Base-by-base conservation (phyloP, 2,113 vertebrate genomes). In the Microcebus tavaratra region DNA sequence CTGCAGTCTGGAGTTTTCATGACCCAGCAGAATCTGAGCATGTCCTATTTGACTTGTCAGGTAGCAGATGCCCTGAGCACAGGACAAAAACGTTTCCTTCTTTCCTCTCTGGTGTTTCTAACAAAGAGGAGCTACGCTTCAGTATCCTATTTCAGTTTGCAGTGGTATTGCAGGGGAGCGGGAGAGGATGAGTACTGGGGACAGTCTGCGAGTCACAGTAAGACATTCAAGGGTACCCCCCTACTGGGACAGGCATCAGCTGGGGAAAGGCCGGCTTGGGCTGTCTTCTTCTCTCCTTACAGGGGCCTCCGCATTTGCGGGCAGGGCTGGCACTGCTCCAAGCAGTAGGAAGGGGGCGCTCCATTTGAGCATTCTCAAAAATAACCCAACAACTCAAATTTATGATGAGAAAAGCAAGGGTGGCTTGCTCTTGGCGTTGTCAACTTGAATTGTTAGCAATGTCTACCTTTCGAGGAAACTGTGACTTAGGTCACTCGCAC, bases 391-490 rank as follows among this genome's bases (percentile, higher is more conserved):
- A 13, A 84, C 76, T 96, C 79, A 76, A 50, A 70, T 72, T 85
- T 67, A 90, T 8, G 65, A 75, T 5, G 87, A 94, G 86, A 27
- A 76, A 67, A 87, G 55, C n/a, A 25, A 95, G 83, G 63, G 4
- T 79, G 85, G 78, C 12, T 6, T 85, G 48, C 88, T 39, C 42
- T 27, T 39, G 79, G 93, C 88, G 75, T 3, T 45, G 85, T 81
- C 82, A 63, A 34, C 81, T 53, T 88, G 95, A 94, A 73, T 13
- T 39, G 75, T 67, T 90, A 81, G 88, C 89, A 67, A 73, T 42
- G 79, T 96, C 96, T 96, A 68, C 88, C 97, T 96, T 95, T 95
- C 10, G 23, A 96, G 80, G 94, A 96, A 98, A 86, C 72, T 29
- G 48, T 55, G 70, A 70, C 92, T 96, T 55, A 75, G 87, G 95